phyloP scores from a whole-genome alignment of 2,797 vertebrate genomes.

The Apogon hyalosoma region DNA sequence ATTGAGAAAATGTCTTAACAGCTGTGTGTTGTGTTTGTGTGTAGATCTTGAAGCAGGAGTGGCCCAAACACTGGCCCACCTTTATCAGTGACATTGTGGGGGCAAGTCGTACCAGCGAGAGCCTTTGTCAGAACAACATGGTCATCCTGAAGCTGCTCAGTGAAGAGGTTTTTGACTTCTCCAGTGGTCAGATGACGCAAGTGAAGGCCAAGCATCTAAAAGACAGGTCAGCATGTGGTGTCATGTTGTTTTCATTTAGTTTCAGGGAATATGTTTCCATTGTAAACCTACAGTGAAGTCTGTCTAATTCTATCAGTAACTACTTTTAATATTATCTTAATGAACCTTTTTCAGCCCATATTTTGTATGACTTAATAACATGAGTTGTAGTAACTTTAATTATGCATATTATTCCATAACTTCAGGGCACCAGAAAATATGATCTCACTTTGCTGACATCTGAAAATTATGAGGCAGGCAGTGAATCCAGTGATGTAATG shows the following conservation, averaged over 20 bases:
- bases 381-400: no score
- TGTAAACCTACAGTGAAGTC: not conserved
- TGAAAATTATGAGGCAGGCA: not conserved
- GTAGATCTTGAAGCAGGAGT: slow-evolving; percentile 97
- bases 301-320: not conserved
- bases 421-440: slow-evolving; percentile 4
- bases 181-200: slow-evolving; percentile 99
- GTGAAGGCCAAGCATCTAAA: slow-evolving; percentile 99
- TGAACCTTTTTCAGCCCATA: not conserved
- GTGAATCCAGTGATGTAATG: slow-evolving; percentile 1
- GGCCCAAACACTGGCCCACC: slow-evolving; percentile 99
- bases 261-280: not conserved
- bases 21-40: not conserved
- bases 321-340: not conserved
- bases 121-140: slow-evolving; percentile 99
- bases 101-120: slow-evolving; percentile 97
- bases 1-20: slow-evolving; percentile 1
- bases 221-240: slow-evolving; percentile 88
- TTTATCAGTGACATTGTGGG: slow-evolving; percentile 99
- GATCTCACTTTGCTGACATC: not conserved
- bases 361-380: not conserved
- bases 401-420: not conserved
- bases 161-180: slow-evolving; percentile 99
- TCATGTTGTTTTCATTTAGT: slow-evolving; percentile 32
- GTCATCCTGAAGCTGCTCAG: slow-evolving; percentile 97